A percentile compares a stretch with the other conserved stretches of the same genome.
Evolutionary conservation across 2,797 vertebrate genomes (phyloP).

Genomic region (Mus spretus): DNA sequence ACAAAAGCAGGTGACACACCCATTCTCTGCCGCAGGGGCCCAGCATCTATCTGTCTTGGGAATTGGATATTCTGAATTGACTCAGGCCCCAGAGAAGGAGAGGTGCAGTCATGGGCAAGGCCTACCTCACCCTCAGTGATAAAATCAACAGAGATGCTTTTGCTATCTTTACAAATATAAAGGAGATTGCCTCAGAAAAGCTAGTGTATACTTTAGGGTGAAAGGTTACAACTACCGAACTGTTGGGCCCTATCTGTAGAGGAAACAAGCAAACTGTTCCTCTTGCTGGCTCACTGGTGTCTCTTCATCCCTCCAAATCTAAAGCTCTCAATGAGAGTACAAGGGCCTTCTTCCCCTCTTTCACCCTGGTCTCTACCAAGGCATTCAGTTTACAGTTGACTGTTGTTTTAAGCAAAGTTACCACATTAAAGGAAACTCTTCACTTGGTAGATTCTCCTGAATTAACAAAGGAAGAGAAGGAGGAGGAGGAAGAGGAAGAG

Average conservation of each 20-base stretch:
- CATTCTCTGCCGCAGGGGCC: slow-evolving; percentile 52
- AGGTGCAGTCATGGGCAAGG: neutral
- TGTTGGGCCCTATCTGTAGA: neutral
- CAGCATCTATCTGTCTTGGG: slow-evolving; percentile 65
- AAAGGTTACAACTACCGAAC: neutral
- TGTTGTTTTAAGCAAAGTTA: slow-evolving; percentile 26
- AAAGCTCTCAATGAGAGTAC: slow-evolving; percentile 20
- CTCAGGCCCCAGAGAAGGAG: neutral
- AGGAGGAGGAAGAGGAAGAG: no score
- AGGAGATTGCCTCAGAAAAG: slow-evolving; percentile 32
- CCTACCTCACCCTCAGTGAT: neutral
- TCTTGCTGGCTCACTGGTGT: neutral
- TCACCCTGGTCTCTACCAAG: neutral
- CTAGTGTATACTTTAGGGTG: neutral
- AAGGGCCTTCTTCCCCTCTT: neutral
- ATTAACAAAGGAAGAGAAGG: neutral
- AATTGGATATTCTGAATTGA: slow-evolving; percentile 55
- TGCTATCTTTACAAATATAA: slow-evolving; percentile 22
- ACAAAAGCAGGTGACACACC: slow-evolving; percentile 77
- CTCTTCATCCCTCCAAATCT: slow-evolving; percentile 27
- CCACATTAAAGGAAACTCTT: neutral
- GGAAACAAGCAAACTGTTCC: neutral
- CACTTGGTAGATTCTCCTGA: neutral
- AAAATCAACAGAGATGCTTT: neutral
- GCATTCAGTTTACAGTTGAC: slow-evolving; percentile 8